Evolutionary conservation across 2,888 invertebrate genomes (phyloP).

Genomic region (Meta bourneti): DNA sequence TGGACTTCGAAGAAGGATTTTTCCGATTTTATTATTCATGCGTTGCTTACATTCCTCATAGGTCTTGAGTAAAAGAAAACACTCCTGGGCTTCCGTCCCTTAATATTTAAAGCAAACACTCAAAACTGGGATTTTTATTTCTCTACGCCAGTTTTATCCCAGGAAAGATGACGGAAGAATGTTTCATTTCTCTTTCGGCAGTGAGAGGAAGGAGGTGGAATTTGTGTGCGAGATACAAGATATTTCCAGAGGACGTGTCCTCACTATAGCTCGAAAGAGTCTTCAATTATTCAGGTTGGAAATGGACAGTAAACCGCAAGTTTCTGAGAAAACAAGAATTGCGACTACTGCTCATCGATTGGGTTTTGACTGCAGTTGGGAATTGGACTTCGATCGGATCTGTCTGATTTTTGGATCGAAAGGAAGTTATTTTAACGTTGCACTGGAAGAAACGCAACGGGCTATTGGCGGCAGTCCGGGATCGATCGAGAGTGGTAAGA

Average conservation of each 20-base stretch:
- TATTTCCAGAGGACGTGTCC: background rate
- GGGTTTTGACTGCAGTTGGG: background rate
- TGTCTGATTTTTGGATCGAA: no score
- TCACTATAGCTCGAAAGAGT: background rate
- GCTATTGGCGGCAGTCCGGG: no score
- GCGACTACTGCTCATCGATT: background rate
- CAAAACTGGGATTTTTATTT: background rate
- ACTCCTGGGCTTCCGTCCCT: background rate
- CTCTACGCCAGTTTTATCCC: background rate
- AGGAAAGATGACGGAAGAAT: background rate
- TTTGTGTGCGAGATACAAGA: background rate
- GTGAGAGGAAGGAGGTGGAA: background rate
- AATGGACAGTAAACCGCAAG: background rate
- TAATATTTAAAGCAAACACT: conserved; percentile 21
- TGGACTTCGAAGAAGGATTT: no score
- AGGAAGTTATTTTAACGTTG: no score
- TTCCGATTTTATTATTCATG: no score
- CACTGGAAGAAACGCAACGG: no score
- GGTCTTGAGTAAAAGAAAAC: background rate
- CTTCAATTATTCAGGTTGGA: background rate
- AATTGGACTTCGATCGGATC: no score
- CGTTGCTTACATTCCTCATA: no score
- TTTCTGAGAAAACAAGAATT: background rate
- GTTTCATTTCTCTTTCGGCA: background rate
- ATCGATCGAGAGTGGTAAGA: no score